phyloP scores from a whole-genome alignment of 2,888 invertebrate species.

The Andrena flavipes region DNA sequence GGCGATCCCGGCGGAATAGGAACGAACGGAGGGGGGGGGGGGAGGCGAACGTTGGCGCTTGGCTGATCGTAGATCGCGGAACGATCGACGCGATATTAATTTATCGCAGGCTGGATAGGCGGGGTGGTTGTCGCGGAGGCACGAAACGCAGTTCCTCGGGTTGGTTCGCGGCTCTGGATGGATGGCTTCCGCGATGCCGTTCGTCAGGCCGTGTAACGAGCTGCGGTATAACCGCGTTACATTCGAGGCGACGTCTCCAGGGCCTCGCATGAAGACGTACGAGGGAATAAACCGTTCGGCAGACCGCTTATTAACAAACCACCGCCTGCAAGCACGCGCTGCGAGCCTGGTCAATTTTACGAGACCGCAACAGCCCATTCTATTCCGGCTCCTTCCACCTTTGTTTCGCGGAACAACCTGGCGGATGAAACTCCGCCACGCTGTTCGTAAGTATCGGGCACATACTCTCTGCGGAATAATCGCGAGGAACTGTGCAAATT shows the following conservation, averaged over 20 bases:
- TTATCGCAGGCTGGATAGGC: background rate
- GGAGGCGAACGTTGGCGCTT: slow-evolving; percentile 19
- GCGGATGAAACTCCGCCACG: background rate
- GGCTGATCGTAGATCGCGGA: slow-evolving; percentile 25
- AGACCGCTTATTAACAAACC: slow-evolving; percentile 69
- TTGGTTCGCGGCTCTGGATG: slow-evolving; percentile 23
- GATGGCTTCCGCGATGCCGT: slow-evolving; percentile 56
- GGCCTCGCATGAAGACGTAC: slow-evolving; percentile 66
- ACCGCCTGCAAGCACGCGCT: slow-evolving; percentile 67
- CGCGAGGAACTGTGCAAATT: background rate
- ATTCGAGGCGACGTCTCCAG: slow-evolving; percentile 47
- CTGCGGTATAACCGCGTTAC: slow-evolving; percentile 63
- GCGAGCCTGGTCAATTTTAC: slow-evolving; percentile 74
- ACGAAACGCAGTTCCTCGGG: slow-evolving; percentile 13
- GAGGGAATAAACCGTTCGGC: slow-evolving; percentile 61
- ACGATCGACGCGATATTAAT: slow-evolving; percentile 39
- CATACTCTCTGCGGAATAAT: background rate
- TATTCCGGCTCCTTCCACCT: slow-evolving; percentile 27
- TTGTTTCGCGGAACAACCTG: slow-evolving; percentile 19
- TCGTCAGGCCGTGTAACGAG: slow-evolving; percentile 58
- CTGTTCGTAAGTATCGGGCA: background rate
- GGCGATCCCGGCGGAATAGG: background rate
- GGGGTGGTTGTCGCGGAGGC: background rate
- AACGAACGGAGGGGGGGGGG: slow-evolving; percentile 12
- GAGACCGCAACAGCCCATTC: slow-evolving; percentile 77